Percentiles rank a stretch among this genome's conserved stretches.
phyloP scores from a whole-genome alignment of 35 echinoderm and acorn worm genomes.

The Ophiothrix spiculata region DNA sequence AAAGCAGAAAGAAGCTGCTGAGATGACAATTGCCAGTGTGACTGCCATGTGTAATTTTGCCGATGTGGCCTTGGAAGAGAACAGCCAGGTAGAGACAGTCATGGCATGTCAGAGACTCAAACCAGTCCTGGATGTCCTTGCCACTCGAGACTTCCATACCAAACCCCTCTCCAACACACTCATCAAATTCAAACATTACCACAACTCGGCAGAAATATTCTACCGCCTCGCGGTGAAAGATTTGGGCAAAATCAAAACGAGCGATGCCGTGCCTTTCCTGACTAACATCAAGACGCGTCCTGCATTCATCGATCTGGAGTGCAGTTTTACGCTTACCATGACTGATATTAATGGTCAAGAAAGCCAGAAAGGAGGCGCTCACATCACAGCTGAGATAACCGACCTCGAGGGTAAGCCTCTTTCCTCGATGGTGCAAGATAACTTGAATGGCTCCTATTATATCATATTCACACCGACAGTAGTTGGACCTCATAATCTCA shows the following conservation, averaged over 20 bases:
- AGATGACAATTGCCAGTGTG: slow-evolving; percentile 42
- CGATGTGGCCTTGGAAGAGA: slow-evolving; percentile 10
- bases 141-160: slow-evolving; percentile 29
- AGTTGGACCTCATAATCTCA: slow-evolving; percentile 21
- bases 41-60: slow-evolving; percentile 46
- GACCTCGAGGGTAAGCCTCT: slow-evolving; percentile 10
- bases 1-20: slow-evolving; percentile 53
- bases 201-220: slow-evolving; percentile 38
- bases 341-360: slow-evolving; percentile 36
- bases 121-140: slow-evolving; percentile 20
- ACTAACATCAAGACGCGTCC: slow-evolving; percentile 24
- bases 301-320: slow-evolving; percentile 48
- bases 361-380: slow-evolving; percentile 25
- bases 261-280: slow-evolving; percentile 43
- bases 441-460: slow-evolving; percentile 44
- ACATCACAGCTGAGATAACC: slow-evolving; percentile 21
- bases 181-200: slow-evolving; percentile 34
- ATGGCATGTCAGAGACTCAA: slow-evolving; percentile 45
- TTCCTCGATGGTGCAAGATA: slow-evolving; percentile 35
- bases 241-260: slow-evolving; percentile 35
- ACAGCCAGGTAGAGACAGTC: slow-evolving; percentile 30
- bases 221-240: slow-evolving; percentile 34
- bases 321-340: slow-evolving; percentile 28
- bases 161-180: slow-evolving; percentile 44
- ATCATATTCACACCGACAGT: slow-evolving; percentile 31